phyloP scores from a whole-genome alignment of 2,888 invertebrate genomes.

The Plutella xylostella region DNA sequence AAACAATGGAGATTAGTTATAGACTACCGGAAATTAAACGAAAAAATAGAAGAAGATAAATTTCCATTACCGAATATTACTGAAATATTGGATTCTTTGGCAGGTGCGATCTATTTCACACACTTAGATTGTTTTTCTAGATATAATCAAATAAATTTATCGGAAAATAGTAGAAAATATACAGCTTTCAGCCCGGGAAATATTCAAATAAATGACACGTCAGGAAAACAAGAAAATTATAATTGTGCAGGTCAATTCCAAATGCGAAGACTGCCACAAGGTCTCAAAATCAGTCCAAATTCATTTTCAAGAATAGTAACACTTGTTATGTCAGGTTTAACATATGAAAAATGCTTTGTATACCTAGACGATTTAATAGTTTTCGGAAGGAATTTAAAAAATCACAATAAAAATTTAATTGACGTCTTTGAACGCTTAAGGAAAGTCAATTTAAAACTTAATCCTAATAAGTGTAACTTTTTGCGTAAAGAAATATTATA shows the following conservation, averaged over 20 bases:
- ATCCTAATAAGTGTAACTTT: not conserved
- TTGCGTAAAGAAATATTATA: not conserved
- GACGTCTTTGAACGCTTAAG: not conserved
- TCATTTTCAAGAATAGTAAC: not conserved
- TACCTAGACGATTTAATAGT: not conserved
- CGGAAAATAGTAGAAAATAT: slow-evolving; percentile 11
- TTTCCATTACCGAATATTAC: not conserved
- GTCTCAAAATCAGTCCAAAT: not conserved
- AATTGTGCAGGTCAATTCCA: not conserved
- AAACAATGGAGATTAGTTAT: not conserved
- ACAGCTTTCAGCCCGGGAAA: slow-evolving; percentile 14
- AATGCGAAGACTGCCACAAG: not conserved
- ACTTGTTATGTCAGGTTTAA: not conserved
- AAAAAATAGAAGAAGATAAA: not conserved
- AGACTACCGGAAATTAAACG: not conserved
- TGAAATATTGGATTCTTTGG: slow-evolving; percentile 5
- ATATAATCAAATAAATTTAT: slow-evolving; percentile 12
- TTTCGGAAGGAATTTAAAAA: not conserved
- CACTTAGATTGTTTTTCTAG: too few species aligned
- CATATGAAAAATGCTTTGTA: not conserved
- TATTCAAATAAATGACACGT: too few species aligned
- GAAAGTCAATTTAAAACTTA: slow-evolving; percentile 1
- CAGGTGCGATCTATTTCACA: slow-evolving; percentile 16
- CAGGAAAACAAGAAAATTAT: too few species aligned
- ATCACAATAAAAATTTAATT: not conserved